Conservation (phyloP, 2,113 vertebrate species). For the Antigone vipio region DNA sequence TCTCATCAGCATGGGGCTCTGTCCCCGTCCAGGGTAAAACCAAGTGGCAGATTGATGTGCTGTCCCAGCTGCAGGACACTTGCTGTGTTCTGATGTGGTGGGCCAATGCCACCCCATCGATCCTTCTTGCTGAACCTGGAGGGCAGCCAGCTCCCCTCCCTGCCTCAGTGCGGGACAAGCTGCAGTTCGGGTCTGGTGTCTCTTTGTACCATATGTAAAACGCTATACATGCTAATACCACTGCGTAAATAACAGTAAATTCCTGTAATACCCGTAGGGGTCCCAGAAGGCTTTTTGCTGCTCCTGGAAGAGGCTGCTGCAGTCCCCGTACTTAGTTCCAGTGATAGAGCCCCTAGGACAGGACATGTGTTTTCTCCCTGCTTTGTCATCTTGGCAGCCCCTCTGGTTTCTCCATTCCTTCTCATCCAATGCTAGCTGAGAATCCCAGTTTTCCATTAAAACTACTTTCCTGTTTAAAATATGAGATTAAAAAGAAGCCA, state of each 20-base stretch:
- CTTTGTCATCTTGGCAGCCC: background rate
- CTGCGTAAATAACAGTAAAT: background rate
- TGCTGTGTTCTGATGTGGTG: fast-evolving
- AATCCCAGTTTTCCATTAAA: background rate
- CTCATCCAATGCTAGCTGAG: background rate
- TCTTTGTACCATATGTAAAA: background rate
- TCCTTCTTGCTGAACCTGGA: background rate
- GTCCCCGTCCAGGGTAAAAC: background rate
- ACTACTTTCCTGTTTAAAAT: background rate
- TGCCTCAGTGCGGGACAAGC: background rate
- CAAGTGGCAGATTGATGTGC: background rate
- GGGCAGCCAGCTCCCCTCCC: background rate
- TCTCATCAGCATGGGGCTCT: background rate
- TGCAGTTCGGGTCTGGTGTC: background rate
- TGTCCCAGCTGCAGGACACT: background rate
- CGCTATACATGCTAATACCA: background rate
- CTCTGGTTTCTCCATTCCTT: background rate
- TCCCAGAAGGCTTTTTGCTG: background rate
- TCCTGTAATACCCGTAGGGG: background rate
- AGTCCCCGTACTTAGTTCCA: background rate
- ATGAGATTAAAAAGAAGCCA: background rate
- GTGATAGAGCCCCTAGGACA: background rate
- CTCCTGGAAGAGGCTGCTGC: background rate
- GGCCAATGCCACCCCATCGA: background rate
- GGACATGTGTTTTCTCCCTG: fast-evolving